Conservation (phyloP, 2,888 invertebrate genomes). For the Troilus luridus region DNA sequence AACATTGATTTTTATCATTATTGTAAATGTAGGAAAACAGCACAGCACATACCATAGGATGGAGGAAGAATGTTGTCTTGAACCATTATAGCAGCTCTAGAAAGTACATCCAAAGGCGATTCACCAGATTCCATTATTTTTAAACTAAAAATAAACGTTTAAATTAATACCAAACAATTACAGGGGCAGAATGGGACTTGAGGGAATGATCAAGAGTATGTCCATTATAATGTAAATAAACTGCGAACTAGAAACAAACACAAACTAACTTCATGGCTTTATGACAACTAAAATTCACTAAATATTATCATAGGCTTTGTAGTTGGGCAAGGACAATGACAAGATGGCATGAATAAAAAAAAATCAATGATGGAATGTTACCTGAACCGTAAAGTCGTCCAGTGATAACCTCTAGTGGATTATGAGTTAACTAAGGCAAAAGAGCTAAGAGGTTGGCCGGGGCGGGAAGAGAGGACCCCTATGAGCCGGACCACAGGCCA, state of each 20-base stretch:
- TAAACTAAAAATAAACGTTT: slow-evolving; percentile 37
- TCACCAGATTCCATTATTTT: slow-evolving; percentile 70
- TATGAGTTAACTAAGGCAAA: slow-evolving; percentile 59
- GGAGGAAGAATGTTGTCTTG: slow-evolving; percentile 76
- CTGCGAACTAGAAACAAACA: background rate
- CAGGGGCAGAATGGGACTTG: no score
- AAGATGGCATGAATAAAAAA: slow-evolving; percentile 49
- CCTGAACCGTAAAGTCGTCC: slow-evolving; percentile 11
- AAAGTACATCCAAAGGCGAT: slow-evolving; percentile 88
- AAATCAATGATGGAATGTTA: slow-evolving; percentile 58
- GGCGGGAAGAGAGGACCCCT: slow-evolving; percentile 52
- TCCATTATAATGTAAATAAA: slow-evolving; percentile 24
- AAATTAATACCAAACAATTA: slow-evolving; percentile 22
- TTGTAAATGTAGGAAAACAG: slow-evolving; percentile 41
- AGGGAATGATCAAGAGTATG: background rate
- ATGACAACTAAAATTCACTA: slow-evolving; percentile 27
- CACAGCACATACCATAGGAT: slow-evolving; percentile 71
- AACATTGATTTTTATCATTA: background rate
- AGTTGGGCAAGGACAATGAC: slow-evolving; percentile 6
- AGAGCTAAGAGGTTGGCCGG: slow-evolving; percentile 55
- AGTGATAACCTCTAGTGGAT: slow-evolving; percentile 61
- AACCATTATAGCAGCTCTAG: slow-evolving; percentile 91
- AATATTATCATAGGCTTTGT: slow-evolving; percentile 17
- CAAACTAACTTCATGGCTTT: background rate
- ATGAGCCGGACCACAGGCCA: slow-evolving; percentile 47